Evolutionary conservation across 2,797 vertebrate genomes (phyloP).

Genomic region (Selene dorsalis): DNA sequence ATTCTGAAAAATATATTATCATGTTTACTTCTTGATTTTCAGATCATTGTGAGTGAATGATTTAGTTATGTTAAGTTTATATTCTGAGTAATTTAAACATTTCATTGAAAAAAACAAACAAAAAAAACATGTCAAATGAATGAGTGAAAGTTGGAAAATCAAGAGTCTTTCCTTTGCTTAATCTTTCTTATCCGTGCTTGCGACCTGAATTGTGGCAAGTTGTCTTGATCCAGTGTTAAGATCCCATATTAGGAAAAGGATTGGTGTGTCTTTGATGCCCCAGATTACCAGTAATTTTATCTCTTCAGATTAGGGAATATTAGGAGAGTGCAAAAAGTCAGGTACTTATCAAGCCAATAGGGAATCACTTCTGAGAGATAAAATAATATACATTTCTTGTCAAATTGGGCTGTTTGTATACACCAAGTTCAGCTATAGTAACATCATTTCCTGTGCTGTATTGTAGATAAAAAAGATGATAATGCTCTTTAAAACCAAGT

Average conservation of each 20-base stretch:
- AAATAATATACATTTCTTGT: constrained; percentile 39
- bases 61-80: background rate
- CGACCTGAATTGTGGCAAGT: constrained; percentile 77
- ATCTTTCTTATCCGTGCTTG: constrained; percentile 42
- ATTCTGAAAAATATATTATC: background rate
- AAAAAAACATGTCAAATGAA: background rate
- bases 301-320: constrained; percentile 73
- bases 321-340: constrained; percentile 64
- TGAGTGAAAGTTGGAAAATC: constrained; percentile 55
- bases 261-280: constrained; percentile 80
- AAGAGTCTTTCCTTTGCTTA: constrained; percentile 37
- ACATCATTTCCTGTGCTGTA: background rate
- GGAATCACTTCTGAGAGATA: constrained; percentile 33
- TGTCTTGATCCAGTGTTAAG: constrained; percentile 84
- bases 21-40: background rate
- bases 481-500: background rate
- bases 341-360: constrained; percentile 73
- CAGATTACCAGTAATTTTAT: constrained; percentile 80
- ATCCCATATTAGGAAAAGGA: constrained; percentile 79
- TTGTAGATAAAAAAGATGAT: constrained; percentile 28
- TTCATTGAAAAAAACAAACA: background rate
- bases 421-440: constrained; percentile 6
- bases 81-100: background rate
- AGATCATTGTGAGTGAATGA: background rate
- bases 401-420: background rate